A percentile compares a stretch with the other conserved stretches of the same genome.
These are phyloP conservation scores for Sebastolobus altivelis DNA, from an alignment of 2,797 vertebrate genomes.

Conservation along the genomic window DNA sequence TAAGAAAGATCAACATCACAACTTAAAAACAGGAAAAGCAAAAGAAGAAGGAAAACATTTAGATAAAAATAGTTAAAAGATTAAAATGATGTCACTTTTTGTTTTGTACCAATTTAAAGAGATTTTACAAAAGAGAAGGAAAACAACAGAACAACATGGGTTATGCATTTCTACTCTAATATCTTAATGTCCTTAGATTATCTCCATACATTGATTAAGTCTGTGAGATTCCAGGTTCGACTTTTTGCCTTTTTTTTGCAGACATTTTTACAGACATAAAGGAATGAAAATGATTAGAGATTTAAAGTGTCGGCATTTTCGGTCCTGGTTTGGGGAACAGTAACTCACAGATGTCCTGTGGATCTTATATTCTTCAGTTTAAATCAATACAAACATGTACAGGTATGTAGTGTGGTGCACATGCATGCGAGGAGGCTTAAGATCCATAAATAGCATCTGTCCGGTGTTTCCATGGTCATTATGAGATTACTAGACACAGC, in stretches of 20 bases:
- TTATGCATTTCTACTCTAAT: too few species aligned
- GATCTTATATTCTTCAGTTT: too few species aligned
- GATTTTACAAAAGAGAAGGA: background rate
- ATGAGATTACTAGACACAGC: too few species aligned
- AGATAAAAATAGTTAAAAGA: background rate
- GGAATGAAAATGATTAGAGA: too few species aligned
- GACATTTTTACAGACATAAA: too few species aligned
- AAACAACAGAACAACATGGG: background rate
- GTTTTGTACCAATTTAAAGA: background rate
- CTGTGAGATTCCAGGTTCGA: background rate
- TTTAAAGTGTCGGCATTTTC: too few species aligned
- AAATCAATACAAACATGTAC: background rate
- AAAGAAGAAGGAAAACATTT: background rate
- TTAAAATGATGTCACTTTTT: background rate
- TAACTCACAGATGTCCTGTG: too few species aligned
- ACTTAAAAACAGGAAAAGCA: background rate
- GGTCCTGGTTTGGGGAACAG: too few species aligned
- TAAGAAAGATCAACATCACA: background rate
- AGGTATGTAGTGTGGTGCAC: background rate
- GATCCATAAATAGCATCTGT: background rate
- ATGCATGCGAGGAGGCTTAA: background rate
- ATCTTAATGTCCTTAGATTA: background rate
- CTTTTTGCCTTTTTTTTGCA: too few species aligned
- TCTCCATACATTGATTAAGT: background rate
- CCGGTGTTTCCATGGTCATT: too few species aligned